These are phyloP conservation scores for Panurus biarmicus DNA, from an alignment of 2,113 vertebrate genomes.

Conservation along the genomic window DNA sequence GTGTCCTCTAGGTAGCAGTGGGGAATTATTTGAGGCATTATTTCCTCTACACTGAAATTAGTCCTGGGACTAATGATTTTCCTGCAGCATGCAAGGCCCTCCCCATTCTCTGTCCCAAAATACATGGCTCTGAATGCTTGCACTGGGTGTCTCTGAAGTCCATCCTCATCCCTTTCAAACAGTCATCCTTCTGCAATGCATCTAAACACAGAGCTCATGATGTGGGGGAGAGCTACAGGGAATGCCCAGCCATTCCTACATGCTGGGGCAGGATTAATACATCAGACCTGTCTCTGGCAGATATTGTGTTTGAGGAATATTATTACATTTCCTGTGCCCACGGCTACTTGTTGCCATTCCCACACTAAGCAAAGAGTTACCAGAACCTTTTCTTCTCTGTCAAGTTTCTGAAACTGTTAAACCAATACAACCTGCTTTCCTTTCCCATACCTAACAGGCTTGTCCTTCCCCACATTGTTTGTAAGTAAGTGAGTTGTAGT, in stretches of 20 bases:
- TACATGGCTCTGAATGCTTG: neutral
- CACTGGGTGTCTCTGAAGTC: neutral
- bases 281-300: neutral
- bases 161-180: neutral
- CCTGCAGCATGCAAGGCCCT: neutral
- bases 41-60: neutral
- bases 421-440: neutral
- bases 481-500: conserved; percentile 4
- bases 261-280: neutral
- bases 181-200: neutral
- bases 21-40: neutral
- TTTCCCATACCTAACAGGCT: neutral
- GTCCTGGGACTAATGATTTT: neutral
- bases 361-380: neutral
- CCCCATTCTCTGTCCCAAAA: neutral
- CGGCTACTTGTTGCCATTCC: neutral
- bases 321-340: neutral
- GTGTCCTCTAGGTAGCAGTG: neutral
- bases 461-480: neutral
- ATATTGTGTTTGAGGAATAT: neutral
- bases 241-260: fast-evolving
- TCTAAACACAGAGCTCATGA: fast-evolving
- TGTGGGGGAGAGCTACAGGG: fast-evolving
- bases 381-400: neutral
- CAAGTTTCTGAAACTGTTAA: neutral